These are phyloP conservation scores for Drosophila ercepeae DNA, from an alignment of 1,140 invertebrate species.

Conservation along the genomic window DNA sequence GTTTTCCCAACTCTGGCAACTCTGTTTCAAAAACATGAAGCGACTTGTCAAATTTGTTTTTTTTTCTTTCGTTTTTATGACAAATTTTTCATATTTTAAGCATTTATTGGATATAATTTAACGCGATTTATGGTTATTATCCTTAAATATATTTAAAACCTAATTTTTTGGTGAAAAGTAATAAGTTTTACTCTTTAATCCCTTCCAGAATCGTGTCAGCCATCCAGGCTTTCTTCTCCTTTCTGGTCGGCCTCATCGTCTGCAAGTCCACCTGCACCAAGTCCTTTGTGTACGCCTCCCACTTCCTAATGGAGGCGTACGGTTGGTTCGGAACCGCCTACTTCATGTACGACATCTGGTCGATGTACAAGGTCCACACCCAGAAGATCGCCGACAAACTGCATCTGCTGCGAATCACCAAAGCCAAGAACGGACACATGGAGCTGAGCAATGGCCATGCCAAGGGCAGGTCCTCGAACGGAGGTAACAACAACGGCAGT, in stretches of 20 bases:
- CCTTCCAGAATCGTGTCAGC: slow-evolving; percentile 87
- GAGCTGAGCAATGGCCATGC: slow-evolving; percentile 41
- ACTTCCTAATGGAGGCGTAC: slow-evolving; percentile 89
- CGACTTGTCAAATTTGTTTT: too few species aligned
- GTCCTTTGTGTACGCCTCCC: slow-evolving; percentile 87
- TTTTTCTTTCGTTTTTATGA: too few species aligned
- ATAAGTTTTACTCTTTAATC: background rate
- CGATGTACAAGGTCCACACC: slow-evolving; percentile 87
- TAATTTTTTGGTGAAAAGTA: too few species aligned
- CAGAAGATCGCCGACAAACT: slow-evolving; percentile 83
- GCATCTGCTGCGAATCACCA: slow-evolving; percentile 70
- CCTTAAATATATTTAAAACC: too few species aligned
- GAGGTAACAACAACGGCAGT: slow-evolving; percentile 60
- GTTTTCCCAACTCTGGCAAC: too few species aligned
- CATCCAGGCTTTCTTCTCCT: slow-evolving; percentile 87
- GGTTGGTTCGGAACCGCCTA: slow-evolving; percentile 91
- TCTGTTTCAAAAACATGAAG: too few species aligned
- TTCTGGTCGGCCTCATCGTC: slow-evolving; percentile 87
- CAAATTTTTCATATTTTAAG: too few species aligned
- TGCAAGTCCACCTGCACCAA: slow-evolving; percentile 87
- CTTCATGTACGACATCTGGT: slow-evolving; percentile 91
- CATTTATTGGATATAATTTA: too few species aligned
- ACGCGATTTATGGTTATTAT: too few species aligned
- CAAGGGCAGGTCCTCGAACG: slow-evolving; percentile 12
- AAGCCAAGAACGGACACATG: slow-evolving; percentile 18